Percentiles rank a stretch among this genome's conserved stretches.
Conservation (phyloP, 2,888 invertebrate genomes). For the Leptura quadrifasciata region DNA sequence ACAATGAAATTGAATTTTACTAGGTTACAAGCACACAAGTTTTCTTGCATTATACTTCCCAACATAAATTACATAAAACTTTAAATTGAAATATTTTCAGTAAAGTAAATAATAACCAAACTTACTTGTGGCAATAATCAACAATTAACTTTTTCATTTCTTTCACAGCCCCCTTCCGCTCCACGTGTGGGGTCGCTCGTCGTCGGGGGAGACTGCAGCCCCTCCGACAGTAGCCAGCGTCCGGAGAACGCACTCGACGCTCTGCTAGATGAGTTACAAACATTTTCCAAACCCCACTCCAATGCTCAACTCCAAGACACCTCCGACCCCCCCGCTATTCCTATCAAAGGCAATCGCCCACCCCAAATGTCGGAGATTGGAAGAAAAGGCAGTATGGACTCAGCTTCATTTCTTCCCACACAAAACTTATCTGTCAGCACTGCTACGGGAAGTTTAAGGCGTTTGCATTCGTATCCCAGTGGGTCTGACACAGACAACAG, state of each 20-base stretch:
- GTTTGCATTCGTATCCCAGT: constrained; percentile 90
- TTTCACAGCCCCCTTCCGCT: constrained; percentile 77
- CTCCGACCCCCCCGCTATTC: constrained; percentile 69
- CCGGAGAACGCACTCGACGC: constrained; percentile 98
- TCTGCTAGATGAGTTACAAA: constrained; percentile 94
- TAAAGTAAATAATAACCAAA: constrained; percentile 17
- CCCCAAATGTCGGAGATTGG: constrained; percentile 76
- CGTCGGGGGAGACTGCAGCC: constrained; percentile 77
- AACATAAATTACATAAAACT: background rate
- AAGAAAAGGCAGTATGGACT: constrained; percentile 76
- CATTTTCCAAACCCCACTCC: constrained; percentile 85
- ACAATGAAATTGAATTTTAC: no score
- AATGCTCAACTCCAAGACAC: constrained; percentile 60
- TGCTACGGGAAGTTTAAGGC: constrained; percentile 79
- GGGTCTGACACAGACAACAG: constrained; percentile 89
- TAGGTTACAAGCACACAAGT: no score
- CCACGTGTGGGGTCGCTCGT: constrained; percentile 78
- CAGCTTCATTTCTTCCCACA: constrained; percentile 72
- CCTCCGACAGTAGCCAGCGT: constrained; percentile 78
- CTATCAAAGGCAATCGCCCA: constrained; percentile 70
- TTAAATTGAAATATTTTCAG: constrained; percentile 10
- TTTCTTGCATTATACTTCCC: background rate
- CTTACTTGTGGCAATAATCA: background rate
- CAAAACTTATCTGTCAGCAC: constrained; percentile 72
- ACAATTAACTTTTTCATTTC: constrained; percentile 8